Evolutionary conservation across 2,888 invertebrate species (phyloP).

Genomic region (Limenitis camilla): DNA sequence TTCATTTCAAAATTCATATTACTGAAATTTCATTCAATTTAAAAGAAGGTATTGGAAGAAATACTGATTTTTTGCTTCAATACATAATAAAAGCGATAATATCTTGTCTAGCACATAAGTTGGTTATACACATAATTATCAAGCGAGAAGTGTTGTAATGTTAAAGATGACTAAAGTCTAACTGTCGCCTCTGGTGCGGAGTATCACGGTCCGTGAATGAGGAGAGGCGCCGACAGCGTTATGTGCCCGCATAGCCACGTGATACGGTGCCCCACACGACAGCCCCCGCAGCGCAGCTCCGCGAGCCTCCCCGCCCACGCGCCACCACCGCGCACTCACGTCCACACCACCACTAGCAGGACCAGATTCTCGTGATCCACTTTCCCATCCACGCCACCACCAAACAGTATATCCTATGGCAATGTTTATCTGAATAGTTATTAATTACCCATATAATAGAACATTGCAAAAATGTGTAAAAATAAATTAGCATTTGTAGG

Average conservation of each 20-base stretch:
- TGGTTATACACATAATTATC: too few species aligned
- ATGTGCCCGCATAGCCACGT: constrained; percentile 78
- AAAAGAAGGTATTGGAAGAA: too few species aligned
- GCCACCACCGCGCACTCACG: constrained; percentile 73
- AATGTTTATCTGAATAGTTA: too few species aligned
- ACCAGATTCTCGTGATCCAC: constrained; percentile 30
- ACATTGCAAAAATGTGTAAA: background rate
- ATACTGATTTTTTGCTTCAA: too few species aligned
- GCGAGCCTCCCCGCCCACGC: constrained; percentile 39
- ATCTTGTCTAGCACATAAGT: too few species aligned
- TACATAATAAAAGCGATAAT: too few species aligned
- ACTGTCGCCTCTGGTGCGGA: constrained; percentile 79
- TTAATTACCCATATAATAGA: background rate
- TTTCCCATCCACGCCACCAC: constrained; percentile 34
- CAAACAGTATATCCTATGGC: constrained; percentile 43
- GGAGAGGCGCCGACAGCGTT: constrained; percentile 80
- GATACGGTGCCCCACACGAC: constrained; percentile 81
- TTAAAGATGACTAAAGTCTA: constrained; percentile 21
- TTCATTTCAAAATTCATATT: too few species aligned
- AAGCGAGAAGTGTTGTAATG: too few species aligned
- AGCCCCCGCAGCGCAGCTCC: constrained; percentile 76
- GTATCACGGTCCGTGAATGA: constrained; percentile 71
- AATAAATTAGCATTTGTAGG: background rate
- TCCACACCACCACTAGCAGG: constrained; percentile 31
- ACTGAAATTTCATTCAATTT: too few species aligned